These are phyloP conservation scores for Gymnogyps californianus DNA, from an alignment of 2,113 vertebrate species.

Conservation along the genomic window DNA sequence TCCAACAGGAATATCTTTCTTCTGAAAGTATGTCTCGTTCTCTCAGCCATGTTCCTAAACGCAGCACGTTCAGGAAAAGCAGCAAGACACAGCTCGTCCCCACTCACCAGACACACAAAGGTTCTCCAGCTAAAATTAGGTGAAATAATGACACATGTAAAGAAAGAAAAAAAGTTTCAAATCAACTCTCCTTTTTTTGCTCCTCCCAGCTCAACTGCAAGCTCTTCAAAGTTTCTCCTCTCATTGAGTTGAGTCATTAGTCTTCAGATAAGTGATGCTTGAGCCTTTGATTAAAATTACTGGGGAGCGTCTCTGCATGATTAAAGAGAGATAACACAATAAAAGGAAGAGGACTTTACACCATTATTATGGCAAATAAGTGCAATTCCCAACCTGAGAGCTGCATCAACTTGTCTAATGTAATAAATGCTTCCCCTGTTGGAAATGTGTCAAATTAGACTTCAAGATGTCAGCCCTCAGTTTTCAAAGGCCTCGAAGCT, in stretches of 20 bases:
- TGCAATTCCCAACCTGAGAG: constrained; percentile 44
- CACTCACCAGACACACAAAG: not conserved
- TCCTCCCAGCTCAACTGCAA: constrained; percentile 1
- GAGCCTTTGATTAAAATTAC: constrained; percentile 70
- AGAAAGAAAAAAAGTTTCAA: not conserved
- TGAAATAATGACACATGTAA: not conserved
- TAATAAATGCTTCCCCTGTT: constrained; percentile 51
- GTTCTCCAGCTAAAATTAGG: not conserved
- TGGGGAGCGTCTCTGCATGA: constrained; percentile 39
- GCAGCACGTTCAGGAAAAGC: not conserved
- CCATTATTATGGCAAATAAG: constrained; percentile 45
- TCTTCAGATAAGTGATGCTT: constrained; percentile 53
- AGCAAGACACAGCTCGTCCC: not conserved
- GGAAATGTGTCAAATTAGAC: constrained; percentile 25
- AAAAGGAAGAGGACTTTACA: constrained; percentile 35
- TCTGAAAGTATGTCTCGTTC: not conserved
- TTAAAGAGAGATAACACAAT: constrained; percentile 66
- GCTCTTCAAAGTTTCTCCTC: constrained; percentile 59
- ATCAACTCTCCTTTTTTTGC: not conserved
- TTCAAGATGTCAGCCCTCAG: not conserved
- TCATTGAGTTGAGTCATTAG: constrained; percentile 47
- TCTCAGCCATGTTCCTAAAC: not conserved
- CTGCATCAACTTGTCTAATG: constrained; percentile 57
- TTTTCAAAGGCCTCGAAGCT: not conserved
- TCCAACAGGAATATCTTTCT: not conserved